Evolutionary conservation across 2,113 vertebrate genomes (phyloP).

Genomic region (Erpornis zantholeuca): DNA sequence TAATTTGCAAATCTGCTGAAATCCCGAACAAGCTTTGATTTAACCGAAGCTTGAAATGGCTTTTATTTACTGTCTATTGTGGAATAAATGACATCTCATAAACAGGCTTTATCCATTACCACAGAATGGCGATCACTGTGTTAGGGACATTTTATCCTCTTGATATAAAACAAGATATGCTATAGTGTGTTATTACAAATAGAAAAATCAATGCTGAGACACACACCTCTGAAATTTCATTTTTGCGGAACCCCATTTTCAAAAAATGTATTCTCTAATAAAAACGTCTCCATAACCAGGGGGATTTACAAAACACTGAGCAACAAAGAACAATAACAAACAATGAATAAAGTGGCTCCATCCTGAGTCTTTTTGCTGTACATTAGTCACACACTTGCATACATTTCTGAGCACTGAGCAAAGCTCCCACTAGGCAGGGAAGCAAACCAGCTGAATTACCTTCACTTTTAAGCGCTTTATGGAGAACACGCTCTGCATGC

Average conservation of each 20-base stretch:
- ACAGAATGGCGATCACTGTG: conserved; percentile 78
- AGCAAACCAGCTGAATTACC: conserved; percentile 55
- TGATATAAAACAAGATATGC: conserved; percentile 83
- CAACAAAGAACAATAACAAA: conserved; percentile 68
- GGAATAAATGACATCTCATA: conserved; percentile 90
- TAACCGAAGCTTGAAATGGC: conserved; percentile 91
- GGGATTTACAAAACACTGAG: conserved; percentile 76
- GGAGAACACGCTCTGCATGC: conserved; percentile 9
- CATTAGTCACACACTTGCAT: conserved; percentile 58
- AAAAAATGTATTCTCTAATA: conserved; percentile 77
- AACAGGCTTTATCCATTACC: conserved; percentile 88
- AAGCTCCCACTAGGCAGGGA: conserved; percentile 33
- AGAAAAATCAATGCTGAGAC: conserved; percentile 87
- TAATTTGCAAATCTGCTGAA: conserved; percentile 94
- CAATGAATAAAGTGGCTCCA: conserved; percentile 71
- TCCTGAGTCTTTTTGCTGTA: conserved; percentile 51
- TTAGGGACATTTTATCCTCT: conserved; percentile 86
- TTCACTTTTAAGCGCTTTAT: conserved; percentile 35
- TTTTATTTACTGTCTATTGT: conserved; percentile 97
- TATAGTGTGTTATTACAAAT: conserved; percentile 81
- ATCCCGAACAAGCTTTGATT: conserved; percentile 93
- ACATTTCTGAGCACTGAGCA: conserved; percentile 28
- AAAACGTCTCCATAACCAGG: conserved; percentile 73
- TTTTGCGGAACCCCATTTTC: conserved; percentile 77
- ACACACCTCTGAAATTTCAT: conserved; percentile 86